Evolutionary conservation across 2,888 invertebrate species (phyloP), one percentile per base, ranked within the genome.

Genomic region (Punctoribates punctum): DNA sequence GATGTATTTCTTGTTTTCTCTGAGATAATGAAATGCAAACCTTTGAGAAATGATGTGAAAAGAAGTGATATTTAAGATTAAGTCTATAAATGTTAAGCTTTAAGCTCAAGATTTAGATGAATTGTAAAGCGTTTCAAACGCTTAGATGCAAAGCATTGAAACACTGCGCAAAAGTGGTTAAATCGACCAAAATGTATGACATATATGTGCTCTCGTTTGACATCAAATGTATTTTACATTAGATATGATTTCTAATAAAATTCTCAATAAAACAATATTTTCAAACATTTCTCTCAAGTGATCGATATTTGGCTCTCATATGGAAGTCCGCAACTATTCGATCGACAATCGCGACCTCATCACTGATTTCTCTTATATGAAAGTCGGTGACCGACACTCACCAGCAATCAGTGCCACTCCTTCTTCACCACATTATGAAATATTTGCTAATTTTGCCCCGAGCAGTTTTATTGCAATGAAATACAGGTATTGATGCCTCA

Each of bases 361-460:
- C 23, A 70, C 23, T 23, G 75, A 75, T 20, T 51, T 75, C 23
- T 48, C 75, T 34, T 70, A 67, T 46, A 75, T 75, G 70, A 46
- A 70, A 27, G 51, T 75, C 25, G 74, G 60, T 34, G 76, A 76
- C 17, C n/a, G 23, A n/a, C 57, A 57, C 27, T 76, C 76, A 13
- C 76, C 76, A 8, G 46, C 48, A 42, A 73, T 42, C 46, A 76
- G 73, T 60, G 76, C 73, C 15, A 76, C 76, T 20, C 76, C 76
- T 27, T 76, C 76, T 13, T 62, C 76, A 20, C 76, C 76, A 5
- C 73, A 65, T 25, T 76, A 76, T 46, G 76, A 76, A 46, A 73
- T 76, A 73, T 76, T 76, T 34, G 65, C 76, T 17, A 76, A 76
- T 73, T 76, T 76, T 27, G 73, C 73, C 9, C 73, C 76, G 11